Percentiles rank a stretch among this genome's conserved stretches.
Evolutionary conservation across 2,113 vertebrate species (phyloP).

Genomic region (Corydoras sp.): DNA sequence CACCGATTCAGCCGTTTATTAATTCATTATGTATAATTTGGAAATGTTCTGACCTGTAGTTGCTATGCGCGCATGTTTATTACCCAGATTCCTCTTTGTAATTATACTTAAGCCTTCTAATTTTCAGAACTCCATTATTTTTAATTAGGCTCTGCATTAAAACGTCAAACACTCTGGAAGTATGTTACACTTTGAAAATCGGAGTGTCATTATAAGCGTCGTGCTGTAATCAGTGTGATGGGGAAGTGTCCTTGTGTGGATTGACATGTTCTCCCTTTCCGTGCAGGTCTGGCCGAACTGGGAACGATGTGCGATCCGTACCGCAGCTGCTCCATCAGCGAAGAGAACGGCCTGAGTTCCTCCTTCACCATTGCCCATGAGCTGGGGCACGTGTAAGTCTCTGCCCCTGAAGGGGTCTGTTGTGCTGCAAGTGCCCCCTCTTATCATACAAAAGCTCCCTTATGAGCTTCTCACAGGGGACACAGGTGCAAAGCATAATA

Average conservation of each 20-base stretch:
- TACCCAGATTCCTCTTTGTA: too few relatives aligned
- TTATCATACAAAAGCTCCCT: slow-evolving; percentile 56
- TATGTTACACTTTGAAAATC: too few relatives aligned
- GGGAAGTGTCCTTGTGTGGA: not conserved
- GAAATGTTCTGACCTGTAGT: too few relatives aligned
- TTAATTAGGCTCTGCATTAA: too few relatives aligned
- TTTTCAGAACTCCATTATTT: too few relatives aligned
- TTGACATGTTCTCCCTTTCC: slow-evolving; percentile 6
- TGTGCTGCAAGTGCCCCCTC: slow-evolving; percentile 14
- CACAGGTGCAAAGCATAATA: slow-evolving; percentile 68
- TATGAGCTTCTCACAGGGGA: slow-evolving; percentile 49
- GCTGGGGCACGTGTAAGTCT: slow-evolving; percentile 93
- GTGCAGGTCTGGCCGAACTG: slow-evolving; percentile 85
- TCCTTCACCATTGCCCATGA: slow-evolving; percentile 96
- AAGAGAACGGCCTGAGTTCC: slow-evolving; percentile 93
- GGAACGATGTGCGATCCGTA: slow-evolving; percentile 91
- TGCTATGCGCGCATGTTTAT: too few relatives aligned
- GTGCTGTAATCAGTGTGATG: too few relatives aligned
- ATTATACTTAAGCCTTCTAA: too few relatives aligned
- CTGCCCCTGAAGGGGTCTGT: slow-evolving; percentile 26
- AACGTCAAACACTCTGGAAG: too few relatives aligned
- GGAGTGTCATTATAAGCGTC: too few relatives aligned
- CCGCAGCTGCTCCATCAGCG: slow-evolving; percentile 94
- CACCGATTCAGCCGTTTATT: too few relatives aligned
- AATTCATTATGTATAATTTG: too few relatives aligned